Base-by-base conservation (phyloP, 2,888 invertebrate genomes). In the Mesoligia furuncula region DNA sequence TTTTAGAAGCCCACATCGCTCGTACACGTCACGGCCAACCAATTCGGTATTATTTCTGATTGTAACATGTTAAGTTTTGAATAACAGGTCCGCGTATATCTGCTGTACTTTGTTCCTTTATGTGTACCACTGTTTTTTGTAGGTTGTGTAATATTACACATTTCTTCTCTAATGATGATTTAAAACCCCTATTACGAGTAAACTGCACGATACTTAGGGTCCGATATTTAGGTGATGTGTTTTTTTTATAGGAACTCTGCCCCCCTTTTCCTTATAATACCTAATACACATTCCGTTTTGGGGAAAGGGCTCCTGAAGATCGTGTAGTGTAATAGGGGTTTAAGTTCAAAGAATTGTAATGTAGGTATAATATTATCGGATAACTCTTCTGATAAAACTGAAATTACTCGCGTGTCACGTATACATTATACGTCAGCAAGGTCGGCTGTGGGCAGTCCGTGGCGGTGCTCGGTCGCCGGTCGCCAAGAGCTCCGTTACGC, bases 1-100 rank as follows among this genome's bases (percentile, higher is more conserved):
- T 91, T 85, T 89, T 81, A 81, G 80, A 85, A 84, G 79, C 81
- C 73, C 77, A 78, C 84, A 77, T 83, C 69, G 74, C 66, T 45
- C 17, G 69, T 73, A 81, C 73, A 85, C 87, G 85, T 88, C 89
- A 88, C 69, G 76, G 80, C 75, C 59, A 59, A 75, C 75, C 81
- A 81, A 84, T 81, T 86, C 73, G 15, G 42, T 81, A 81, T 87
- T 84, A 83, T 77, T 77, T 79, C 68, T 83, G 59, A 66, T 74
- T 75, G 73, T 80, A 80, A 82, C 75, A 72, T 61, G n/a, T 75
- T 73, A n/a, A 67, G 42, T 74, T 79, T 77, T 70, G n/a, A 71
- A 73, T 77, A 79, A 66, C 67, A 71, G 73, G 73, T 73, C 51
- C 39, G 73, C 61, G 31, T 31, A 51, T 64, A 54, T 24, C 48